These are phyloP conservation scores for Cryptocheilus praepositus DNA, from an alignment of 2,888 invertebrate species.

Conservation along the genomic window DNA sequence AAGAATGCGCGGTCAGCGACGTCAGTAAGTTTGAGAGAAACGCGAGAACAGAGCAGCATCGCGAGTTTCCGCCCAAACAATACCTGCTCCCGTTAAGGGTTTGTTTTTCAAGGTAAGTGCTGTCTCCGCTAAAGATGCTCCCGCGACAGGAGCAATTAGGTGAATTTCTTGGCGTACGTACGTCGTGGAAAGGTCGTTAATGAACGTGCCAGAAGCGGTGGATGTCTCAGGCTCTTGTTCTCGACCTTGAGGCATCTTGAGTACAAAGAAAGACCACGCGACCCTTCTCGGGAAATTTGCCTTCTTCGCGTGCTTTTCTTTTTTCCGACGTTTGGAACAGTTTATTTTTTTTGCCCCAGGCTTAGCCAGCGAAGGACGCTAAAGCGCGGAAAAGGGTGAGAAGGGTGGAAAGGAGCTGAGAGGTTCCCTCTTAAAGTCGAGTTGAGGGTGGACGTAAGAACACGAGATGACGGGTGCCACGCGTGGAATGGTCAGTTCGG, in stretches of 20 bases:
- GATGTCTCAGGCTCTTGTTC: not conserved
- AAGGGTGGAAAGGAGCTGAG: not conserved
- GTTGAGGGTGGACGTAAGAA: not conserved
- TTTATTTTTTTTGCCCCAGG: not conserved
- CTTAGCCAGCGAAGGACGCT: not conserved
- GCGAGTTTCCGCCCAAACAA: too few relatives aligned
- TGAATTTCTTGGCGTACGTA: not conserved
- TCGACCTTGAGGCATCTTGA: not conserved
- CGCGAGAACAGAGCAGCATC: too few relatives aligned
- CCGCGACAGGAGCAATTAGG: not conserved
- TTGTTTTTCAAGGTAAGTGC: not conserved
- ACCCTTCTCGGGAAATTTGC: not conserved
- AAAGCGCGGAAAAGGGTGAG: not conserved
- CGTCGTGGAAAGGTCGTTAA: not conserved
- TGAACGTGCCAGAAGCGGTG: not conserved
- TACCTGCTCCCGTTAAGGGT: not conserved
- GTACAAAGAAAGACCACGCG: not conserved
- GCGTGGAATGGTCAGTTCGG: conserved; percentile 2
- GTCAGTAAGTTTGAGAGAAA: too few relatives aligned
- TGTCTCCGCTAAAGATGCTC: not conserved
- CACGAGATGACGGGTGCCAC: not conserved
- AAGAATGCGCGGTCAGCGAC: conserved; percentile 35
- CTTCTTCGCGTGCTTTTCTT: not conserved
- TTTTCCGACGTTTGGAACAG: too few relatives aligned
- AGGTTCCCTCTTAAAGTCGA: not conserved